Evolutionary conservation across 2,113 vertebrate genomes (phyloP).

Genomic region (Stomatorhinus ivindoensis): DNA sequence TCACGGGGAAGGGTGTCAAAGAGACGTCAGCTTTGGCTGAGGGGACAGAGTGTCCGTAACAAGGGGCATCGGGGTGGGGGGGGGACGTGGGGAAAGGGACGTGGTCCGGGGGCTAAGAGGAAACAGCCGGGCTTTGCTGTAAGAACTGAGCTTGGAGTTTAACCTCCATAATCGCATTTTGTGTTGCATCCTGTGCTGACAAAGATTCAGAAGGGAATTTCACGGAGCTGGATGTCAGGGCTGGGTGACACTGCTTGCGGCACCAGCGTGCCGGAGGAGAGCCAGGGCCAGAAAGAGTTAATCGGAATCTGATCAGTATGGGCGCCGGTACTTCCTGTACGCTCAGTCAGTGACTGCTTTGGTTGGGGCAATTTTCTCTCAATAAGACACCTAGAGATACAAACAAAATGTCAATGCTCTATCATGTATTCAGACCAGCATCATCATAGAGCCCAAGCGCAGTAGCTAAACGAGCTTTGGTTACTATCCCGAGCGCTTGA

Average conservation of each 20-base stretch:
- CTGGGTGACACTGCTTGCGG: background rate
- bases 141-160: background rate
- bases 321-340: background rate
- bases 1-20: background rate
- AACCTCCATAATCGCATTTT: background rate
- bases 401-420: background rate
- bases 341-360: background rate
- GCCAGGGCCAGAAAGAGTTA: background rate
- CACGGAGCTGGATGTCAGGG: background rate
- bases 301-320: background rate
- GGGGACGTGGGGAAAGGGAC: background rate
- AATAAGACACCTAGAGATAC: background rate
- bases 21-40: background rate
- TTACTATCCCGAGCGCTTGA: background rate
- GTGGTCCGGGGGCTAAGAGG: background rate
- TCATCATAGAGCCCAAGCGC: background rate
- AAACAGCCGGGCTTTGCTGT: background rate
- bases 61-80: background rate
- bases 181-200: background rate
- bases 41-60: background rate
- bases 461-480: background rate
- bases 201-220: background rate
- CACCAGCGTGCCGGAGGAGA: background rate
- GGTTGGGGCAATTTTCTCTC: background rate
- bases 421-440: background rate